phyloP scores from a whole-genome alignment of 2,888 invertebrate genomes.

The Cantharis nigra region DNA sequence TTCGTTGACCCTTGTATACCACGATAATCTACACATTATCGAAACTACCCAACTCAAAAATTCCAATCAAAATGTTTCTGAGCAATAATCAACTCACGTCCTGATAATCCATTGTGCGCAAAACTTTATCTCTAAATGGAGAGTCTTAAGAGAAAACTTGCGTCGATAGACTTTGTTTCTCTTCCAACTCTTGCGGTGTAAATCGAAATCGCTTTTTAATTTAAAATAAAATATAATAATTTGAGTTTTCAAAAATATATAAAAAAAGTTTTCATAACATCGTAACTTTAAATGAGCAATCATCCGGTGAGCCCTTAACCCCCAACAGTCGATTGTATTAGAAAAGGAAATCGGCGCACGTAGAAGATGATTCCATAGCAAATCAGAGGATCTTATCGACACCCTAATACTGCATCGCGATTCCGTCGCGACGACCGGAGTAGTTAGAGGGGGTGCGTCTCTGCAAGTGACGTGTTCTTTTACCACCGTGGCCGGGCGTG shows the following conservation, averaged over 20 bases:
- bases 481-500: conserved; percentile 44
- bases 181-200: background rate
- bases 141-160: background rate
- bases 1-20: background rate
- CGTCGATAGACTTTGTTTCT: background rate
- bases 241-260: background rate
- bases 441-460: conserved; percentile 35
- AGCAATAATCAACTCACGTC: background rate
- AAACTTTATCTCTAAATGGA: background rate
- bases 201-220: background rate
- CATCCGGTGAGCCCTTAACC: conserved; percentile 21
- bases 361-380: conserved; percentile 28
- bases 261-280: background rate
- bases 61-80: background rate
- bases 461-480: conserved; percentile 47
- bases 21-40: background rate
- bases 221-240: background rate
- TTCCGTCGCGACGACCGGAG: conserved; percentile 33
- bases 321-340: conserved; percentile 18
- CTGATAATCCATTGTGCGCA: background rate
- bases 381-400: conserved; percentile 30
- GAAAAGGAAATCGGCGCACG: conserved; percentile 24
- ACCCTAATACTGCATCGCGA: conserved; percentile 30
- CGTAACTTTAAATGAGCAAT: conserved; percentile 1
- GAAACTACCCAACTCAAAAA: background rate